These are phyloP conservation scores for Alentia gelatinosa DNA, from an alignment of 2,888 invertebrate species.

Conservation along the genomic window DNA sequence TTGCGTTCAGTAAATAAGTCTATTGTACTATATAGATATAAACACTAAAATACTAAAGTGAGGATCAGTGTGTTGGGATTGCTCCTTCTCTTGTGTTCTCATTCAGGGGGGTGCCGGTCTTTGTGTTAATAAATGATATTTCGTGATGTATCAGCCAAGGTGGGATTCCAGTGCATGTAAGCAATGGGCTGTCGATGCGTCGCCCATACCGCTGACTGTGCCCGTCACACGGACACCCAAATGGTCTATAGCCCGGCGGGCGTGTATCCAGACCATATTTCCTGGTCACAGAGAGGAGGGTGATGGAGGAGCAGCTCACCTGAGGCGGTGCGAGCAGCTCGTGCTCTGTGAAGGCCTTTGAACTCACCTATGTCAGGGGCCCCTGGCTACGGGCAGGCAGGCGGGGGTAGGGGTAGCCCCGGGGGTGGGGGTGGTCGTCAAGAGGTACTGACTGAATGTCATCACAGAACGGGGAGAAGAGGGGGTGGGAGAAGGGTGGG, in stretches of 20 bases:
- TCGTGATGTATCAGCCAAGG: too few relatives aligned
- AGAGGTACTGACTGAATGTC: not conserved
- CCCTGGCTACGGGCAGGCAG: not conserved
- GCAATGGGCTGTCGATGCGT: not conserved
- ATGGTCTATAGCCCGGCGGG: not conserved
- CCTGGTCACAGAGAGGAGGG: not conserved
- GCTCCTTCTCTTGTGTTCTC: too few relatives aligned
- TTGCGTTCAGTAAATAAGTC: too few relatives aligned
- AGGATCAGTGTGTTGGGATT: too few relatives aligned
- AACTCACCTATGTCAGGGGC: slow-evolving; percentile 8
- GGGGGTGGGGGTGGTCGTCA: not conserved
- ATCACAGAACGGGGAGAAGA: not conserved
- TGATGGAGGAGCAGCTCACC: not conserved
- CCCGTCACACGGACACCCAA: not conserved
- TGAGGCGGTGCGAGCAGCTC: not conserved
- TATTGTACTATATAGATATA: too few relatives aligned
- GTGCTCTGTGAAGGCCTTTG: not conserved
- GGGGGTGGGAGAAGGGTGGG: too few relatives aligned
- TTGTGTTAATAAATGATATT: too few relatives aligned
- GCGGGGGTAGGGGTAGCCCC: not conserved
- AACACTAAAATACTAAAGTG: too few relatives aligned
- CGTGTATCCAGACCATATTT: not conserved
- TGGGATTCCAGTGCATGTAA: too few relatives aligned
- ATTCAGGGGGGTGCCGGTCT: too few relatives aligned
- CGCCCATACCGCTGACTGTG: not conserved